Percentiles rank a stretch among this genome's conserved stretches.
Evolutionary conservation across 2,888 invertebrate genomes (phyloP).

Genomic region (Scaptomyza tumidula): DNA sequence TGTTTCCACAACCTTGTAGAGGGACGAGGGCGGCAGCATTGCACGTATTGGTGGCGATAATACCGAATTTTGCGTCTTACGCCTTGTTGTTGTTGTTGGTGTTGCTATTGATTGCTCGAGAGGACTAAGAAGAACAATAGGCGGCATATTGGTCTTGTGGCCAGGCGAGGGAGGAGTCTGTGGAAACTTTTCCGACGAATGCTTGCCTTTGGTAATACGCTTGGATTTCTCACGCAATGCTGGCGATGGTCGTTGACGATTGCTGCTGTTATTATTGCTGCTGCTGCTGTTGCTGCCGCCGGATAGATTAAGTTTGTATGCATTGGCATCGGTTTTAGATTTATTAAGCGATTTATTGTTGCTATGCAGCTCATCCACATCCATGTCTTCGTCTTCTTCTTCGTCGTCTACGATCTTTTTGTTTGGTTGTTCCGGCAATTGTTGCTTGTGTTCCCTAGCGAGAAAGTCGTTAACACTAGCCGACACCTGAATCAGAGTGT

Average conservation of each 20-base stretch:
- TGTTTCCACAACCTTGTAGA: conserved; percentile 83
- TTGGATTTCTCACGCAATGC: conserved; percentile 80
- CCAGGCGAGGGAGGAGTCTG: conserved; percentile 32
- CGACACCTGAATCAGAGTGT: conserved; percentile 88
- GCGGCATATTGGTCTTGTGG: conserved; percentile 31
- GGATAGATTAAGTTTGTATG: conserved; percentile 59
- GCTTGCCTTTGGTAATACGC: conserved; percentile 80
- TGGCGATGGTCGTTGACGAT: conserved; percentile 67
- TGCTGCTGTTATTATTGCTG: conserved; percentile 58
- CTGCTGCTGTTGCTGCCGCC: conserved; percentile 73
- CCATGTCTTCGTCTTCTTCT: conserved; percentile 70
- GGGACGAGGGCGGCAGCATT: conserved; percentile 81
- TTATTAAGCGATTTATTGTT: conserved; percentile 26
- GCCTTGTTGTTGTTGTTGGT: conserved; percentile 50
- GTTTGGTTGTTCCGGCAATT: conserved; percentile 71
- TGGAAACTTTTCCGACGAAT: conserved; percentile 80
- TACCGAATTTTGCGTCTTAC: conserved; percentile 62
- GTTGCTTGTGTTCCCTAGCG: conserved; percentile 85
- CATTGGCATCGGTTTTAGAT: conserved; percentile 45
- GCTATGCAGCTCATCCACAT: conserved; percentile 73
- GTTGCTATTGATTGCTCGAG: conserved; percentile 29
- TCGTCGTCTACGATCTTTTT: neutral
- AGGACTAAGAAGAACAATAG: conserved; percentile 45
- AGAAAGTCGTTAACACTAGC: conserved; percentile 89
- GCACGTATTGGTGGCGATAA: conserved; percentile 83